Percentiles rank a stretch among this genome's conserved stretches.
phyloP scores from a whole-genome alignment of 2,113 vertebrate species.

The Tachysurus vachellii region DNA sequence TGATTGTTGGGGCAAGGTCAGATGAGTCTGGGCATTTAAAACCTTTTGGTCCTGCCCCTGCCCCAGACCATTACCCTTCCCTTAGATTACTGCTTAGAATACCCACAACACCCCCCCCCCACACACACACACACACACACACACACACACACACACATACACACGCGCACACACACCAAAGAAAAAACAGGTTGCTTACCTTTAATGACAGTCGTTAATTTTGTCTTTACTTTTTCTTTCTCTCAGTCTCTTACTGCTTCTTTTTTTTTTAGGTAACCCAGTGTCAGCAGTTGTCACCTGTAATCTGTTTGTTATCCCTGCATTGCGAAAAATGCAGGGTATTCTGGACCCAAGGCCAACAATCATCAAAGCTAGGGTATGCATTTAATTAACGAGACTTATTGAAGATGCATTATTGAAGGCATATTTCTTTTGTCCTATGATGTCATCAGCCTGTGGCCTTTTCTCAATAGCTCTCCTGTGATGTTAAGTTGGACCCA shows the following conservation, averaged over 20 bases:
- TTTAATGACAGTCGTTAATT: not conserved
- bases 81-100: not conserved
- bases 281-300: constrained; percentile 98
- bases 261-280: constrained; percentile 83
- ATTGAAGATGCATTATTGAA: not conserved
- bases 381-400: not conserved
- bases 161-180: not conserved
- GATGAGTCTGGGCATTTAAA: too few relatives aligned
- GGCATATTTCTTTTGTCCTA: not conserved
- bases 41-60: not conserved
- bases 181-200: not conserved
- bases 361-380: constrained; percentile 99
- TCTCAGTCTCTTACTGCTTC: constrained; percentile 9
- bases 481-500: constrained; percentile 97
- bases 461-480: constrained; percentile 82
- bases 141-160: too few relatives aligned
- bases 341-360: constrained; percentile 97
- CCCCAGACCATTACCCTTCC: not conserved
- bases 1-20: too few relatives aligned
- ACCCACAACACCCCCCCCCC: not conserved
- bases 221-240: not conserved
- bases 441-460: constrained; percentile 13
- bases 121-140: too few relatives aligned
- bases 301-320: constrained; percentile 99
- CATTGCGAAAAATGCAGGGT: constrained; percentile 98